Conservation (phyloP, 2,797 vertebrate genomes). For the Sebastes ruberrimus region DNA sequence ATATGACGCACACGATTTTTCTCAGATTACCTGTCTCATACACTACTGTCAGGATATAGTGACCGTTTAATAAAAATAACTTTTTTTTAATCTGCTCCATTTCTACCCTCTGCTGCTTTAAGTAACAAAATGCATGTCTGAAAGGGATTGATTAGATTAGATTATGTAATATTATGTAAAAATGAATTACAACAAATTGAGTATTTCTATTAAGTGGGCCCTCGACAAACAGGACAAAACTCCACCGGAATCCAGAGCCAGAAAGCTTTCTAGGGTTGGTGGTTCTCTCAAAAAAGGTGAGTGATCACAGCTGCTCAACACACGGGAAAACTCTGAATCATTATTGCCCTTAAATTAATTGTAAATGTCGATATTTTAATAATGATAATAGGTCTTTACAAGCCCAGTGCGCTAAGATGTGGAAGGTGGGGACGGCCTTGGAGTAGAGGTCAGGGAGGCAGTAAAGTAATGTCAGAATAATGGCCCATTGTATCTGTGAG, state of each 20-base stretch:
- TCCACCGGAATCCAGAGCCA: background rate
- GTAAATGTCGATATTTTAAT: background rate
- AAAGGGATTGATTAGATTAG: background rate
- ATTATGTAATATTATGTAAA: background rate
- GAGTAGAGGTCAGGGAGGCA: slow-evolving; percentile 13
- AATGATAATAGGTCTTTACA: background rate
- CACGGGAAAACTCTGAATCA: background rate
- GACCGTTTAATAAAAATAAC: no score
- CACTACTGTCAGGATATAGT: no score
- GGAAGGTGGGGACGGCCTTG: background rate
- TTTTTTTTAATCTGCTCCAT: no score
- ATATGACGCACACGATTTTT: no score
- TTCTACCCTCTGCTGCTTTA: background rate
- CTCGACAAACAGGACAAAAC: background rate
- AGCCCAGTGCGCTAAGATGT: background rate
- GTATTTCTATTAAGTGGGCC: background rate
- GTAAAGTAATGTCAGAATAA: slow-evolving; percentile 34
- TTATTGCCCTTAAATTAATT: background rate
- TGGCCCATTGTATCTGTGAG: slow-evolving; percentile 1
- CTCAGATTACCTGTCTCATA: no score
- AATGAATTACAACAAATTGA: background rate
- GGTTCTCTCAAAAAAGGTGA: background rate
- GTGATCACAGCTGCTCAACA: background rate
- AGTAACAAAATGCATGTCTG: background rate
- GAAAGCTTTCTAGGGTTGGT: background rate